Evolutionary conservation across 2,113 vertebrate genomes (phyloP).

Genomic region (Poecilia latipinna): DNA sequence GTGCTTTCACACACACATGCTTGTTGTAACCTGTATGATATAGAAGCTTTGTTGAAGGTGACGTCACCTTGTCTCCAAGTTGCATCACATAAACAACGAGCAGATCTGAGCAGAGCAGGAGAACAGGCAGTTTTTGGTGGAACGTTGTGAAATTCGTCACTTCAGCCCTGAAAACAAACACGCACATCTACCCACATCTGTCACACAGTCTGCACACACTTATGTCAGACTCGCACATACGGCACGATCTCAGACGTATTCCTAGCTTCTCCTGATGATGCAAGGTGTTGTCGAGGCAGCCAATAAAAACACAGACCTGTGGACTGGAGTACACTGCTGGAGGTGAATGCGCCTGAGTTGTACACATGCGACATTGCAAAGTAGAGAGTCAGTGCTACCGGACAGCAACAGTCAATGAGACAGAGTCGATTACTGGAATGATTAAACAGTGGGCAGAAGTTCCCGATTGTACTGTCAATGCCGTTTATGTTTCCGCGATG

Average conservation of each 20-base stretch:
- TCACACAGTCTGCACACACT: conserved; percentile 36
- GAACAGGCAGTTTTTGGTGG: conserved; percentile 72
- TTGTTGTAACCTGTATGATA: conserved; percentile 39
- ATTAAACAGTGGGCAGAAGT: conserved; percentile 13
- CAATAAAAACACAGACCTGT: conserved; percentile 26
- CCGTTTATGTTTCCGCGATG: conserved; percentile 28
- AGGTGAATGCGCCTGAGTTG: conserved; percentile 48
- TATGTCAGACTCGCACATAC: conserved; percentile 43
- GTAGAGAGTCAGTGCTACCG: conserved; percentile 42
- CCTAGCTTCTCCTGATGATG: conserved; percentile 51
- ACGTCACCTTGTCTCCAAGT: conserved; percentile 76
- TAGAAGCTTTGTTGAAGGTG: conserved; percentile 63
- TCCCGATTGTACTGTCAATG: conserved; percentile 20
- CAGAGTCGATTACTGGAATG: conserved; percentile 14
- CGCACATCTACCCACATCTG: conserved; percentile 58
- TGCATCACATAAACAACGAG: conserved; percentile 65
- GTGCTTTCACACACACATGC: conserved; percentile 39
- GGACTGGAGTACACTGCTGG: conserved; percentile 25
- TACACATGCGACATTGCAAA: conserved; percentile 40
- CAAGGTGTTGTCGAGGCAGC: conserved; percentile 33
- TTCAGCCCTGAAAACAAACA: conserved; percentile 62
- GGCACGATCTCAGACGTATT: conserved; percentile 40
- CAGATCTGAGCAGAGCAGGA: conserved; percentile 58
- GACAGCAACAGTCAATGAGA: conserved; percentile 20
- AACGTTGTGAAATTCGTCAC: conserved; percentile 74